These are phyloP conservation scores for Acleris sparsana DNA, from an alignment of 2,888 invertebrate species.

Conservation along the genomic window DNA sequence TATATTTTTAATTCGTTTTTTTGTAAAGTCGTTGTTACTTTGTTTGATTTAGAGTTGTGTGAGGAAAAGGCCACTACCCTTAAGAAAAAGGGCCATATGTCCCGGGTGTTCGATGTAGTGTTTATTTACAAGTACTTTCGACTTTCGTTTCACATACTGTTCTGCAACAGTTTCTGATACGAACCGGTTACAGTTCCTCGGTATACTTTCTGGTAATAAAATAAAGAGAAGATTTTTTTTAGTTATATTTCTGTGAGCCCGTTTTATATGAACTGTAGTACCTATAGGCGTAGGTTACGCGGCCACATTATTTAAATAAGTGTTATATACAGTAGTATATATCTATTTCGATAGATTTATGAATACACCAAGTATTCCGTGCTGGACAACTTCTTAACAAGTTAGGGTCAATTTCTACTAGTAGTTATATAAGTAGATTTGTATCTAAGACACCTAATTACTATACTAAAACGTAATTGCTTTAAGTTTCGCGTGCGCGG, in stretches of 20 bases:
- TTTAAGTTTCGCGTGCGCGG: background rate
- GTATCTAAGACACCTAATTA: slow-evolving; percentile 20
- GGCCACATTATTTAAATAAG: too few relatives aligned
- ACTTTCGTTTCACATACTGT: slow-evolving; percentile 3
- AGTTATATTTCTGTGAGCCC: slow-evolving; percentile 10
- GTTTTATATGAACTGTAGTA: slow-evolving; percentile 1
- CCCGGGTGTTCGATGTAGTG: too few relatives aligned
- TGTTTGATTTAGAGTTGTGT: too few relatives aligned
- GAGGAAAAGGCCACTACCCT: too few relatives aligned
- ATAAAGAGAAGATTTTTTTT: slow-evolving; percentile 5
- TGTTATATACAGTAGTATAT: slow-evolving; percentile 13
- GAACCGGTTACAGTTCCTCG: slow-evolving; percentile 18
- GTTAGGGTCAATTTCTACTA: slow-evolving; percentile 24
- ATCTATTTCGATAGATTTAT: slow-evolving; percentile 14
- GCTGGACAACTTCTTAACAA: slow-evolving; percentile 26
- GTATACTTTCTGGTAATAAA: slow-evolving; percentile 14
- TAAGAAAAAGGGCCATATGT: too few relatives aligned
- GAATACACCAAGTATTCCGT: slow-evolving; percentile 13
- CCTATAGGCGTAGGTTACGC: too few relatives aligned
- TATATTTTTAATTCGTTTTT: too few relatives aligned
- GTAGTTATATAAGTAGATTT: slow-evolving; percentile 24
- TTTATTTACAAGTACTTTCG: background rate
- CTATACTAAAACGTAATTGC: slow-evolving; percentile 21
- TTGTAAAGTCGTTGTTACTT: too few relatives aligned
- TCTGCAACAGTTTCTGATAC: slow-evolving; percentile 1